A percentile compares a stretch with the other conserved stretches of the same genome.
phyloP scores from a whole-genome alignment of 2,797 vertebrate genomes.

The Sebastolobus alascanus region DNA sequence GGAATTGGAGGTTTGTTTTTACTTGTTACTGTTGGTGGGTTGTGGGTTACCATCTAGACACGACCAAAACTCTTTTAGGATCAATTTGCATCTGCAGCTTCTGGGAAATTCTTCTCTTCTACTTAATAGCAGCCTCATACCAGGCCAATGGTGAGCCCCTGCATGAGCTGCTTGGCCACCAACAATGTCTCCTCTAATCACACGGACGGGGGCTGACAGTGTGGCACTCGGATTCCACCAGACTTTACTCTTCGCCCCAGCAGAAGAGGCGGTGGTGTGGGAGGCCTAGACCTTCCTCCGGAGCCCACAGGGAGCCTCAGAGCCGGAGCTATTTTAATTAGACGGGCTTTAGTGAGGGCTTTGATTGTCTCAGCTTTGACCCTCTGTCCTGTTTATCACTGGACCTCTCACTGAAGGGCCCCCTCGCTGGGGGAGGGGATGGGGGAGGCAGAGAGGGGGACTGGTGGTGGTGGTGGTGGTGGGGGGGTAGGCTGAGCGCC shows the following conservation, averaged over 20 bases:
- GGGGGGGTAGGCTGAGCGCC: conserved; percentile 57
- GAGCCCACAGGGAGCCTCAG: conserved; percentile 59
- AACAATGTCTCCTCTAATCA: conserved; percentile 43
- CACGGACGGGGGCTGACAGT: conserved; percentile 8
- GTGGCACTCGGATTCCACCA: conserved; percentile 18
- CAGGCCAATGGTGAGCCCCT: conserved; percentile 18
- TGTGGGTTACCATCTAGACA: neutral
- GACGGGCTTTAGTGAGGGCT: conserved; percentile 70
- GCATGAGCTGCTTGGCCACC: conserved; percentile 49
- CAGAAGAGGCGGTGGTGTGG: conserved; percentile 42
- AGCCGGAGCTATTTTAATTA: conserved; percentile 80
- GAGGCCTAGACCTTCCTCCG: conserved; percentile 40
- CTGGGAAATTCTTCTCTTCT: conserved; percentile 18
- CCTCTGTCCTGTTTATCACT: conserved; percentile 76
- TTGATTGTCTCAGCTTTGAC: conserved; percentile 81
- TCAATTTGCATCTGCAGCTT: conserved; percentile 34
- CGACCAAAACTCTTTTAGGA: neutral
- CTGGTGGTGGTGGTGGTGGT: conserved; percentile 25
- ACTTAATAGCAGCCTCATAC: conserved; percentile 13
- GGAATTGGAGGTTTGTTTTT: no score
- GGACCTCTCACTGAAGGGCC: conserved; percentile 71
- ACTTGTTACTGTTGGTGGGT: neutral
- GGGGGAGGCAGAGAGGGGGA: conserved; percentile 50
- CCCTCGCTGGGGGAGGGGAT: conserved; percentile 44
- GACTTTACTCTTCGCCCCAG: neutral